Percentiles rank a stretch among this genome's conserved stretches.
phyloP scores from a whole-genome alignment of 2,888 invertebrate genomes.

The Gordius sp. region DNA sequence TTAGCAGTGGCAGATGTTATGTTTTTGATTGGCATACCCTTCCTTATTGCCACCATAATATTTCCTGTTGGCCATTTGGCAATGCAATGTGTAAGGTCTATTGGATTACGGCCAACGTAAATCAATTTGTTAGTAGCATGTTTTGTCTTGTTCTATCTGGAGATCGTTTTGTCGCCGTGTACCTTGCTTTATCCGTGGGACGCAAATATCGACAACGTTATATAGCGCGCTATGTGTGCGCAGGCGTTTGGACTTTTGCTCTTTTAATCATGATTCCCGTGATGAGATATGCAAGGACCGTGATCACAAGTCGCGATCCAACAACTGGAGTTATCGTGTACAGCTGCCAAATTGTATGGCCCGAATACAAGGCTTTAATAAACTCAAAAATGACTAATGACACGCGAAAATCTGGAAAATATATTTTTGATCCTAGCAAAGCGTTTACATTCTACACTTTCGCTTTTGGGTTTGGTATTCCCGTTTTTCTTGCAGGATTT shows the following conservation, averaged over 20 bases:
- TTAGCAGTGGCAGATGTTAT: conserved; percentile 70
- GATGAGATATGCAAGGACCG: conserved; percentile 43
- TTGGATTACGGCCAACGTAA: conserved; percentile 61
- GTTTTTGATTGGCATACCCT: conserved; percentile 64
- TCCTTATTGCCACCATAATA: conserved; percentile 54
- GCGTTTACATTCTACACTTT: conserved; percentile 67
- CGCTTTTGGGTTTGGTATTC: conserved; percentile 57
- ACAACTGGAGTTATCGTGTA: conserved; percentile 21
- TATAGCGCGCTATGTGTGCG: conserved; percentile 50
- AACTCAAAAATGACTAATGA: too few species aligned
- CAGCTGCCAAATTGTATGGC: conserved; percentile 56
- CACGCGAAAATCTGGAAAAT: too few species aligned
- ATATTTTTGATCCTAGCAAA: conserved; percentile 32
- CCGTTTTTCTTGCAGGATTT: conserved; percentile 51
- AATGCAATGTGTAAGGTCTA: conserved; percentile 61
- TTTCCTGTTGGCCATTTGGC: conserved; percentile 61
- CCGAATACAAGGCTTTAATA: conserved; percentile 33
- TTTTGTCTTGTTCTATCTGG: conserved; percentile 74
- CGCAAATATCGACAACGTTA: conserved; percentile 38
- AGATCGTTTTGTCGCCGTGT: conserved; percentile 40
- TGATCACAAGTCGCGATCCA: conserved; percentile 11
- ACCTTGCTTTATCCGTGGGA: conserved; percentile 8
- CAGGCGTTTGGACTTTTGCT: conserved; percentile 57
- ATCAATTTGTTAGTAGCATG: conserved; percentile 69
- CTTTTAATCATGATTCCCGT: conserved; percentile 63